Base-by-base conservation (phyloP, 64 coral and sea anemone genomes). In the Cladopsammia gracilis region DNA sequence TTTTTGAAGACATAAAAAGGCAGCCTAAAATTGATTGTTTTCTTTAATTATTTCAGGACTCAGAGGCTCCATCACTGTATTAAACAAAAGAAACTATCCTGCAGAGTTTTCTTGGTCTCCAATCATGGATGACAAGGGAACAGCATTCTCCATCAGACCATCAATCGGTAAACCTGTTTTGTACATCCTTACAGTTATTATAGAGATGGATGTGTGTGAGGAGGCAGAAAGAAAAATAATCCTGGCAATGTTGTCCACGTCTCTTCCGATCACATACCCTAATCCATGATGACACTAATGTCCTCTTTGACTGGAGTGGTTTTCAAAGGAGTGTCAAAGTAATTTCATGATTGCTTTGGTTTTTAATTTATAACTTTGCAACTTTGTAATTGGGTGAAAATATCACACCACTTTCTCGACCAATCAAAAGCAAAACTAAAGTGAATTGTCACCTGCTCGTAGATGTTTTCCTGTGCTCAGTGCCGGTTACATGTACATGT, bases 111-210 rank as follows among this genome's bases (percentile, higher is more conserved):
- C 81, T 42, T 97, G 95, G 95, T 69, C 79, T 12, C 88, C 95
- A 82, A 69, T 96, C 18, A 8, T 72, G 7, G 79, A 85, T 60
- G 79, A 85, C 15, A 83, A 47, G 26, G 91, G 86, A 13, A 87
- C 92, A n/a, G 87, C 95, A 52, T 97, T 97, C 87, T 91, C 92
- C 11, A 97, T 97, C 3, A 90, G 92, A 69, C 95, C 95, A 61
- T 85, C 71, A 16, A 92, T 86, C 87, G 95, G 95, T 97, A 83
- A 20, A 45, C 10, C 10, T 25, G 47, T 24, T 23, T 13, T 53
- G 3, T 70, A 56, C 11, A 56, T 11, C 52, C 73, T 88, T 88
- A 43, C 47, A 46, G 46, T 34, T 25, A 1, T 61, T 22, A 6
- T 76, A 44, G 70, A 76, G 60, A 20, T 61, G 19, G 10, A 48